Percentiles rank a stretch among this genome's conserved stretches.
phyloP scores from a whole-genome alignment of 2,888 invertebrate genomes.

The Apodemia mormo region DNA sequence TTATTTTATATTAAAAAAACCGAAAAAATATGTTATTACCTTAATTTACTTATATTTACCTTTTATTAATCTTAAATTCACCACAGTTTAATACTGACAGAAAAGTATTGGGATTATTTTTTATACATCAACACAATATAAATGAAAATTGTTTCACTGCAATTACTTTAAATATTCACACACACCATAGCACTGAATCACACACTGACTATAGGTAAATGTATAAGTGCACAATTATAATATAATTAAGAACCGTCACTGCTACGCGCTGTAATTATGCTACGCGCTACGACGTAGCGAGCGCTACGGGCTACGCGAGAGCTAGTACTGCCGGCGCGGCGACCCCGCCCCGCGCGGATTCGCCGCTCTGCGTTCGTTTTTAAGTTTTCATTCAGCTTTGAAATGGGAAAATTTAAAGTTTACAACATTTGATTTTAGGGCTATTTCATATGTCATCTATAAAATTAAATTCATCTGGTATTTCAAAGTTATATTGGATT shows the following conservation, averaged over 20 bases:
- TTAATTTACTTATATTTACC: not conserved
- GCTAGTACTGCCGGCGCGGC: slow-evolving; percentile 71
- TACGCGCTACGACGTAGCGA: slow-evolving; percentile 57
- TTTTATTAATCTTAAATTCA: not conserved
- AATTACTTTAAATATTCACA: slow-evolving; percentile 24
- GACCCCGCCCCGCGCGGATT: slow-evolving; percentile 56
- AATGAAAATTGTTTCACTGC: not conserved
- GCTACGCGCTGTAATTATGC: slow-evolving; percentile 29
- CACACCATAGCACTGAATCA: slow-evolving; percentile 36
- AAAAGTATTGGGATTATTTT: not conserved
- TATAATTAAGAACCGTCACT: slow-evolving; percentile 34
- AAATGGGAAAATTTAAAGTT: slow-evolving; percentile 36
- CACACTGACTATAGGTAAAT: slow-evolving; percentile 32
- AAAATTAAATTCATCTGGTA: too few species aligned
- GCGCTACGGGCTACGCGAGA: slow-evolving; percentile 67
- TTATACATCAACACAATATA: slow-evolving; percentile 5
- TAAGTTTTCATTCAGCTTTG: slow-evolving; percentile 27
- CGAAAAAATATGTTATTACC: too few species aligned
- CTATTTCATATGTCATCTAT: too few species aligned
- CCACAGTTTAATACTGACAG: not conserved
- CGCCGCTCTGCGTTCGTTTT: slow-evolving; percentile 46
- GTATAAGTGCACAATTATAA: slow-evolving; percentile 34
- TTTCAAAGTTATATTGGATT: too few species aligned
- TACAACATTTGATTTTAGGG: slow-evolving; percentile 21
- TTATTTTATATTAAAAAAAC: too few species aligned